Evolutionary conservation across 2,888 invertebrate species (phyloP).

Genomic region (Acrobasis repandana): DNA sequence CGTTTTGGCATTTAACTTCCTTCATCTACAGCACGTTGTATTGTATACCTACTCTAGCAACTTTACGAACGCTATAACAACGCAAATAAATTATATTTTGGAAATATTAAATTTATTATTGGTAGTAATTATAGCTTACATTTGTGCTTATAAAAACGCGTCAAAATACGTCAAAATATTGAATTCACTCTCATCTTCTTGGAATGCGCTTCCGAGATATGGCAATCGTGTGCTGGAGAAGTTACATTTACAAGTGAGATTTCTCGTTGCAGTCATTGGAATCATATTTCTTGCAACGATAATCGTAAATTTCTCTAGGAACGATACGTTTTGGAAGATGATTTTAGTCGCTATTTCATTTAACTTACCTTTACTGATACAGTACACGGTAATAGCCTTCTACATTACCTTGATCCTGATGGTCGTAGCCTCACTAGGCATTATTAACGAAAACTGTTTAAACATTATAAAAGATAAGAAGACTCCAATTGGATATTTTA

Average conservation of each 20-base stretch:
- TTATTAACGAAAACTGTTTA: slow-evolving; percentile 45
- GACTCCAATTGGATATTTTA: slow-evolving; percentile 33
- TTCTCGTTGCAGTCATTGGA: background rate
- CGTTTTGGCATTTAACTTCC: slow-evolving; percentile 44
- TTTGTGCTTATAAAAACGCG: slow-evolving; percentile 51
- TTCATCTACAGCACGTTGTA: slow-evolving; percentile 52
- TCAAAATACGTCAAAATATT: slow-evolving; percentile 53
- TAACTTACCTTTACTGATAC: slow-evolving; percentile 59
- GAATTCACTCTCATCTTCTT: slow-evolving; percentile 47
- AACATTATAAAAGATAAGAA: slow-evolving; percentile 33
- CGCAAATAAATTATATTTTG: slow-evolving; percentile 61
- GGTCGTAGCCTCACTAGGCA: slow-evolving; percentile 48
- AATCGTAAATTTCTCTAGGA: slow-evolving; percentile 52
- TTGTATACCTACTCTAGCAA: slow-evolving; percentile 40
- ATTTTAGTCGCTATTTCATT: slow-evolving; percentile 55
- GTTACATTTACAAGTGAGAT: background rate
- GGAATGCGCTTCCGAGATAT: slow-evolving; percentile 42
- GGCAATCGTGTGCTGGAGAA: slow-evolving; percentile 39
- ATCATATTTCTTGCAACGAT: slow-evolving; percentile 44
- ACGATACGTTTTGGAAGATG: slow-evolving; percentile 58
- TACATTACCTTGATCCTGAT: slow-evolving; percentile 55
- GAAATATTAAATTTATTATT: slow-evolving; percentile 48
- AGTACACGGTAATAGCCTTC: slow-evolving; percentile 53
- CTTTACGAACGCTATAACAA: slow-evolving; percentile 51
- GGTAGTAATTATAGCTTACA: slow-evolving; percentile 50